Evolutionary conservation across 2,113 vertebrate species (phyloP), one percentile per base, ranked within the genome.

Genomic region (Galemys pyrenaicus): DNA sequence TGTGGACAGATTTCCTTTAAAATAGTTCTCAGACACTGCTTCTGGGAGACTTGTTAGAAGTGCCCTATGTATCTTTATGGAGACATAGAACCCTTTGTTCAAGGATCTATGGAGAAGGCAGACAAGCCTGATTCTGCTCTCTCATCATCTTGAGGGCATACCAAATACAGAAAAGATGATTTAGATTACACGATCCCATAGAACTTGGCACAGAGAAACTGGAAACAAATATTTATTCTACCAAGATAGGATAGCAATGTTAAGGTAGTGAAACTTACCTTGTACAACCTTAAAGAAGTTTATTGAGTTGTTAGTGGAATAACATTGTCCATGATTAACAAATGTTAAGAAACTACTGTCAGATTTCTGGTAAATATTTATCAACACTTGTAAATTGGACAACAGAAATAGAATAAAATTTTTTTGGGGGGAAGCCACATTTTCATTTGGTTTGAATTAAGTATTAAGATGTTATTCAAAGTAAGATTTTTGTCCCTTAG

Each of bases 141-240:
- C 26, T 77, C 22, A 6, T 74, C 28, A 58, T 91, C 24, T 35
- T 71, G 73, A 46, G 64, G 83, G 65, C 75, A 87, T 51, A 83
- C n/a, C 54, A 83, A 91, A 94, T 89, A 95, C 93, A 74, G 44
- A 74, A 96, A 78, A 86, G 62, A 56, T 87, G 51, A 94, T 92
- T 90, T 91, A 87, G 83, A 82, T 79, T 37, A 35, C 78, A 62
- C 1, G 32, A 60, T 90, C 26, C 39, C 58, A 51, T 85, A 75
- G 70, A 92, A 93, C 16, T 95, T 87, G 85, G 49, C 91, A 85
- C 15, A 68, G 89, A 90, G 82, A 39, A 95, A 62, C 10, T 41
- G 28, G 92, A 82, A 94, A 62, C 64, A 97, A 97, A 97, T 92
- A 95, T 97, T 97, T 96, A 90, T 60, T 83, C 58, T 83, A 37